These are phyloP conservation scores for Cryptops parisi DNA, from an alignment of 2,888 invertebrate species.

Conservation along the genomic window DNA sequence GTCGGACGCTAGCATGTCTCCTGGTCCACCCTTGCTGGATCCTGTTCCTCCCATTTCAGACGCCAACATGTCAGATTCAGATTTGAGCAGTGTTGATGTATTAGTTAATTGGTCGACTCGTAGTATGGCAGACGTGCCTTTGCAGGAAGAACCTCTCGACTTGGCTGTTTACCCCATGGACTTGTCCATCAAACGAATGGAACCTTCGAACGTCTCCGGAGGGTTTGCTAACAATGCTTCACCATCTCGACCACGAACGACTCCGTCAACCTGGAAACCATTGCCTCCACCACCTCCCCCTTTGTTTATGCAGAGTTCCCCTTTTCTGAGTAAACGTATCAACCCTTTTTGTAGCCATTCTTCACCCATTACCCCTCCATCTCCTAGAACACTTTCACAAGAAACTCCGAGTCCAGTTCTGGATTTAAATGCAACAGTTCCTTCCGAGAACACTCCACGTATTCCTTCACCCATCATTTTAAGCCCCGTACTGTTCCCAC, in stretches of 20 bases:
- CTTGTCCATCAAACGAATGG: slow-evolving; percentile 55
- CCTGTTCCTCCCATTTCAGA: slow-evolving; percentile 49
- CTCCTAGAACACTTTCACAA: not conserved
- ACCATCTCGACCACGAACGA: slow-evolving; percentile 15
- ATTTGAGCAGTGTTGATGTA: slow-evolving; percentile 17
- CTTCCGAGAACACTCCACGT: slow-evolving; percentile 9
- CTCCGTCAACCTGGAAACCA: slow-evolving; percentile 1
- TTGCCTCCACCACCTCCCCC: slow-evolving; percentile 2
- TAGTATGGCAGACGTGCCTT: slow-evolving; percentile 13
- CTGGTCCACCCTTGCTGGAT: slow-evolving; percentile 12
- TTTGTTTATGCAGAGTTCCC: slow-evolving; percentile 6
- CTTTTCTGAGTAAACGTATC: not conserved
- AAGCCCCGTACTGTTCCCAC: slow-evolving; percentile 17
- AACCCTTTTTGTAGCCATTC: not conserved
- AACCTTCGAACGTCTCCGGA: not conserved
- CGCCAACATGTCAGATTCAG: slow-evolving; percentile 36
- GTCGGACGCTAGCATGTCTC: not conserved
- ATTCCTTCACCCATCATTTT: too few relatives aligned
- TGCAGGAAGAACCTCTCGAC: slow-evolving; percentile 23
- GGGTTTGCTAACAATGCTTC: slow-evolving; percentile 11
- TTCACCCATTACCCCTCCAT: slow-evolving; percentile 15
- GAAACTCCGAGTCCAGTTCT: slow-evolving; percentile 5
- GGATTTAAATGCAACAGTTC: slow-evolving; percentile 15
- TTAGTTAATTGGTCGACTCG: slow-evolving; percentile 12
- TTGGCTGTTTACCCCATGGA: slow-evolving; percentile 51